These are phyloP conservation scores for Parasteatoda tepidariorum DNA, from an alignment of 1,140 invertebrate species.

Conservation along the genomic window DNA sequence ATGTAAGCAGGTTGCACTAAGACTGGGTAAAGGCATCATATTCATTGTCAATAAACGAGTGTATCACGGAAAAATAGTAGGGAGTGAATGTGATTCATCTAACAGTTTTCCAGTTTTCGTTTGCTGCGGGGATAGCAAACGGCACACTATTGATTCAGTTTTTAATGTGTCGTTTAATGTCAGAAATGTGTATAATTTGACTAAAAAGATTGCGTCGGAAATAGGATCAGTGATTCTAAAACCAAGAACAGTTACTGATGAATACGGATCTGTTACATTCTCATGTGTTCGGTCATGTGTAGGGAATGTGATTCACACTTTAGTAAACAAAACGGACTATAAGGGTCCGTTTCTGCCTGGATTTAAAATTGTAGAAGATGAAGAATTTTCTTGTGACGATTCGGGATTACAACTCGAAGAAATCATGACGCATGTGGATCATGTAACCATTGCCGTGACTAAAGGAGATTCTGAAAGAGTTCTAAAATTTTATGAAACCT, in stretches of 20 bases:
- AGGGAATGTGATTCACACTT: conserved; percentile 72
- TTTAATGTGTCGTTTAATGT: conserved; percentile 72
- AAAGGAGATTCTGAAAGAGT: conserved; percentile 67
- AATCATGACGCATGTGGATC: conserved; percentile 69
- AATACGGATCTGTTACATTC: conserved; percentile 67
- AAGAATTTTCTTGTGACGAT: background rate
- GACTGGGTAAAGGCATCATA: conserved; percentile 66
- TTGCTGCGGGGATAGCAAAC: conserved; percentile 66
- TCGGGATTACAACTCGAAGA: background rate
- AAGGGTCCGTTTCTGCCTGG: conserved; percentile 69
- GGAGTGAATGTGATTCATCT: too few species aligned
- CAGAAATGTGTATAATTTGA: conserved; percentile 66
- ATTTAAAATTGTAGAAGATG: conserved; percentile 64
- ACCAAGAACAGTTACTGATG: conserved; percentile 64
- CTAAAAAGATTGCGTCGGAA: conserved; percentile 64
- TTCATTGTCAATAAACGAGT: conserved; percentile 67
- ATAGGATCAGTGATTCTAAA: conserved; percentile 65
- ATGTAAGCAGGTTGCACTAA: conserved; percentile 68
- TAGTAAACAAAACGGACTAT: conserved; percentile 69
- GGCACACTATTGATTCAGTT: conserved; percentile 68
- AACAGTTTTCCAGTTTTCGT: conserved; percentile 64
- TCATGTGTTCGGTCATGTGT: conserved; percentile 70
- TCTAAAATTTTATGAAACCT: conserved; percentile 70
- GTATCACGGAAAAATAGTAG: background rate
- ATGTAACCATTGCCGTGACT: conserved; percentile 70